Conservation (phyloP, 2,888 invertebrate genomes). For the Drosophila anomelani region DNA sequence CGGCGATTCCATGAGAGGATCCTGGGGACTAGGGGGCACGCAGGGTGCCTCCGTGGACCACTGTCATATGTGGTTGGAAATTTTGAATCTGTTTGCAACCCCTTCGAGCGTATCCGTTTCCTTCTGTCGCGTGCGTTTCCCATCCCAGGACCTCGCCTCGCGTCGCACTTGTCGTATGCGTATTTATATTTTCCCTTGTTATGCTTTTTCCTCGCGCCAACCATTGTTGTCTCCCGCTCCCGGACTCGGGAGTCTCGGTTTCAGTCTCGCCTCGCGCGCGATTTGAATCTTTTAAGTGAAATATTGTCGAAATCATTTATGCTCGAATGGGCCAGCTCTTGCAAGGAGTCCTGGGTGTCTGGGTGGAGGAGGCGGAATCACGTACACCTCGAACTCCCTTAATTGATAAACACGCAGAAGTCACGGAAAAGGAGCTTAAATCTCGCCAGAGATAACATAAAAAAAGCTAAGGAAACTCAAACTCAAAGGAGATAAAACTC, state of each 20-base stretch:
- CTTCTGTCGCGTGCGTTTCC: slow-evolving; percentile 77
- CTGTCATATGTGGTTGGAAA: slow-evolving; percentile 82
- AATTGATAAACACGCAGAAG: slow-evolving; percentile 70
- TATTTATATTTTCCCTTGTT: slow-evolving; percentile 76
- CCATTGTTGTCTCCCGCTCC: slow-evolving; percentile 40
- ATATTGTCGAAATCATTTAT: slow-evolving; percentile 82
- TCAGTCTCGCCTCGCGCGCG: slow-evolving; percentile 61
- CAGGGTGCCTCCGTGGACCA: slow-evolving; percentile 68
- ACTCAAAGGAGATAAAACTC: slow-evolving; percentile 67
- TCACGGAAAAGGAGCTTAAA: slow-evolving; percentile 74
- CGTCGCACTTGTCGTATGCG: slow-evolving; percentile 72
- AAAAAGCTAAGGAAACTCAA: slow-evolving; percentile 33
- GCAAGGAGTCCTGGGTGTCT: not conserved
- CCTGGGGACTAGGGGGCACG: slow-evolving; percentile 2
- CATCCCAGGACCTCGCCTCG: slow-evolving; percentile 25
- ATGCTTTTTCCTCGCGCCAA: slow-evolving; percentile 40
- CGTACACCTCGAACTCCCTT: slow-evolving; percentile 60
- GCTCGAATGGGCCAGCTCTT: slow-evolving; percentile 57
- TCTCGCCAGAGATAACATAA: slow-evolving; percentile 59
- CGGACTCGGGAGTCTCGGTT: not conserved
- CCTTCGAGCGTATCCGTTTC: slow-evolving; percentile 82
- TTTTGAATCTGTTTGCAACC: slow-evolving; percentile 82
- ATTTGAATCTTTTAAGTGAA: slow-evolving; percentile 81
- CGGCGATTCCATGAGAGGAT: slow-evolving; percentile 47
- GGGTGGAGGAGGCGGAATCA: slow-evolving; percentile 4